Percentiles rank a stretch among this genome's conserved stretches.
Evolutionary conservation across 23 tunicate species (phyloP).

Genomic region (Styela plicata): DNA sequence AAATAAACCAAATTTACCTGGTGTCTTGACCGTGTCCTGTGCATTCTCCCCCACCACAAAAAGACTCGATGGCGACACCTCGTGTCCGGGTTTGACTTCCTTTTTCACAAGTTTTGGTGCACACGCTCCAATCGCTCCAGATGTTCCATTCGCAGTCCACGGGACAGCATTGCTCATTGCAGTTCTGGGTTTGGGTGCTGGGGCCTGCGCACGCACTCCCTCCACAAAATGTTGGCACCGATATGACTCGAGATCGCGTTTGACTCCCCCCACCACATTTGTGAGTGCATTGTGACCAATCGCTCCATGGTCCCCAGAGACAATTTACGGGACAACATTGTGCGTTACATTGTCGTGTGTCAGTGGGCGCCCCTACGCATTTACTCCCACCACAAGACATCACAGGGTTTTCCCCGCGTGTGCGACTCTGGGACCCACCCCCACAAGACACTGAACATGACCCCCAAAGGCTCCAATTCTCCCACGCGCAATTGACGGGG

Average conservation of each 20-base stretch:
- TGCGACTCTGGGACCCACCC: slow-evolving; percentile 23
- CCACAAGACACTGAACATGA: slow-evolving; percentile 48
- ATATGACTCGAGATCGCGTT: slow-evolving; percentile 6
- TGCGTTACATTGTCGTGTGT: slow-evolving; percentile 14
- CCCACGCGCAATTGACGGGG: slow-evolving; percentile 40
- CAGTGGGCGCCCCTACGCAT: slow-evolving; percentile 21
- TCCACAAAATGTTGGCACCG: slow-evolving; percentile 17
- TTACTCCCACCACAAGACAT: slow-evolving; percentile 34
- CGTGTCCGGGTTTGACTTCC: slow-evolving; percentile 30
- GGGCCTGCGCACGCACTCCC: slow-evolving; percentile 34
- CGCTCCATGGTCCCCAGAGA: slow-evolving; percentile 37
- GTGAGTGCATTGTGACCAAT: slow-evolving; percentile 5
- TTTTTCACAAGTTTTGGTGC: slow-evolving; percentile 32
- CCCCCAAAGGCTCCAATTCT: slow-evolving; percentile 25
- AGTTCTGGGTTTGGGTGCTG: background rate
- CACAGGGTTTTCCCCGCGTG: slow-evolving; percentile 35
- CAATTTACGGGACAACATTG: slow-evolving; percentile 49
- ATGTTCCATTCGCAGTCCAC: slow-evolving; percentile 42
- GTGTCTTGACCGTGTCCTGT: background rate
- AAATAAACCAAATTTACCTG: background rate
- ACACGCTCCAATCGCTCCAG: slow-evolving; percentile 32
- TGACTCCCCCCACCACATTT: slow-evolving; percentile 48
- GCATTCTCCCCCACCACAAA: slow-evolving; percentile 39
- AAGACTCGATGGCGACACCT: background rate
- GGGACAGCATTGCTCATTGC: slow-evolving; percentile 56